A percentile compares a stretch with the other conserved stretches of the same genome.
phyloP scores from a whole-genome alignment of 2,888 invertebrate species.

The Apamea monoglypha region DNA sequence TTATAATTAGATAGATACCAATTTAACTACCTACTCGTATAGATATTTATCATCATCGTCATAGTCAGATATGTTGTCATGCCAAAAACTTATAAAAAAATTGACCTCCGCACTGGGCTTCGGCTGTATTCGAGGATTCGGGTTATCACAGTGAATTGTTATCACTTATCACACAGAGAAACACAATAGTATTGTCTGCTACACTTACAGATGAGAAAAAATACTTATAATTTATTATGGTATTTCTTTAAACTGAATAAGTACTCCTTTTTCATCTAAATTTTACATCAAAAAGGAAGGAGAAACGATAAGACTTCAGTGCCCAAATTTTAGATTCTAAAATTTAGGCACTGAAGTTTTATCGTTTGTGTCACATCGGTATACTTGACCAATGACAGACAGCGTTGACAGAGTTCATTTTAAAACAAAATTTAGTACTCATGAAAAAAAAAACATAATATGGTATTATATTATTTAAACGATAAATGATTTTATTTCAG shows the following conservation, averaged over 20 bases:
- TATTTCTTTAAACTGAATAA: conserved; percentile 2
- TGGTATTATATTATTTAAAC: too few species aligned
- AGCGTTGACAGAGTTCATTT: neutral
- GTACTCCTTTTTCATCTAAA: too few species aligned
- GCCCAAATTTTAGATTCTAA: neutral
- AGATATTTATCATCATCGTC: too few species aligned
- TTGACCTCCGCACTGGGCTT: neutral
- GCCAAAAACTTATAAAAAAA: neutral
- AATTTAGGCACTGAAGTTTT: neutral
- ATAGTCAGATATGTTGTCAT: neutral
- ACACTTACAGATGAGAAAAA: neutral
- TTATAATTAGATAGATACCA: neutral
- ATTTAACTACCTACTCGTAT: neutral
- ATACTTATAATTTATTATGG: too few species aligned
- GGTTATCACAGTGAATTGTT: conserved; percentile 9
- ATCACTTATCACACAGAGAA: neutral
- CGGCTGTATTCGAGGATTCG: neutral
- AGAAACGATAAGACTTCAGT: too few species aligned
- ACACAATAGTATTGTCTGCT: neutral
- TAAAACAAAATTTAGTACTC: neutral
- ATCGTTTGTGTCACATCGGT: neutral
- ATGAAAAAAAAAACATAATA: too few species aligned
- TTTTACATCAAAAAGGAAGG: too few species aligned
- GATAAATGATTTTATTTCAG: too few species aligned
- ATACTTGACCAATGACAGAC: neutral